Evolutionary conservation across 2,888 invertebrate species (phyloP).

Genomic region (Sipha maydis): DNA sequence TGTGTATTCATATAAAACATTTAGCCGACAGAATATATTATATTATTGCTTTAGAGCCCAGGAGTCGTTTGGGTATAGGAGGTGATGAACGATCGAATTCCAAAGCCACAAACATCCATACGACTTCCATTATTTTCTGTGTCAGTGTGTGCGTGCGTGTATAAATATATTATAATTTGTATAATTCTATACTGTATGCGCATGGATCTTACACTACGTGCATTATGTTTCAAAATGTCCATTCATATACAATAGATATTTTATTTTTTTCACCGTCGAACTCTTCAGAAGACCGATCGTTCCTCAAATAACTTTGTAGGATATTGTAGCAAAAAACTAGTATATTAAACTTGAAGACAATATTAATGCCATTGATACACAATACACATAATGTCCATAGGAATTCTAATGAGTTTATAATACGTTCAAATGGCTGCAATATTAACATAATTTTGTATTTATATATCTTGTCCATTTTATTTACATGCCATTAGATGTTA

Average conservation of each 20-base stretch:
- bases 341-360: not conserved
- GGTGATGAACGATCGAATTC: slow-evolving; percentile 57
- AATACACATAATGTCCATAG: not conserved
- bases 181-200: not conserved
- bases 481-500: too few relatives aligned
- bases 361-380: not conserved
- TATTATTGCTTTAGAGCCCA: slow-evolving; percentile 49
- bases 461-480: too few relatives aligned
- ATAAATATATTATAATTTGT: not conserved
- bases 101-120: slow-evolving; percentile 6
- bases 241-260: not conserved
- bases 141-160: not conserved
- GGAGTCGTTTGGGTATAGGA: slow-evolving; percentile 42
- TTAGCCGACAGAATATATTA: slow-evolving; percentile 54
- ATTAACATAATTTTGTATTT: too few relatives aligned
- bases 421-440: too few relatives aligned
- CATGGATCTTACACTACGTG: not conserved
- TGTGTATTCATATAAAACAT: slow-evolving; percentile 28
- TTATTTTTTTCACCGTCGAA: not conserved
- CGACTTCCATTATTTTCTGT: not conserved
- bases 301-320: not conserved
- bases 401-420: too few relatives aligned
- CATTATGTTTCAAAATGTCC: slow-evolving; percentile 13
- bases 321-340: not conserved
- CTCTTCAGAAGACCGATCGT: slow-evolving; percentile 15